Percentiles rank a stretch among this genome's conserved stretches.
phyloP scores from a whole-genome alignment of 2,888 invertebrate genomes.

The Orgyia antiqua region DNA sequence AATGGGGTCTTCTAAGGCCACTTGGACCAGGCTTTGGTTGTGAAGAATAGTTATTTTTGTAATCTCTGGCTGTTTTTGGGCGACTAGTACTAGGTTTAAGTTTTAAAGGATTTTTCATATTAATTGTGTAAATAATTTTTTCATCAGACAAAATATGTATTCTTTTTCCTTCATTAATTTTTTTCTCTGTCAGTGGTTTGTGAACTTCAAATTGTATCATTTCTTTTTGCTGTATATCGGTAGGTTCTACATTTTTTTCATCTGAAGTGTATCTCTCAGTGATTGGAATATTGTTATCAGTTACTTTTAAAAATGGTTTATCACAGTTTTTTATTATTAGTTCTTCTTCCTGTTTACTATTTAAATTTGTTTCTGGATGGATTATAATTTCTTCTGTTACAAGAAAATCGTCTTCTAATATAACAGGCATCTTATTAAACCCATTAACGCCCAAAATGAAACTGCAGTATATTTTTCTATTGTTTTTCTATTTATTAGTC shows the following conservation, averaged over 20 bases:
- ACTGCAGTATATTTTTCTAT: no score
- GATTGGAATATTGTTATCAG: constrained; percentile 5
- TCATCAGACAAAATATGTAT: constrained; percentile 9
- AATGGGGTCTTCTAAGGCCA: constrained; percentile 8
- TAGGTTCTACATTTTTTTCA: constrained; percentile 3
- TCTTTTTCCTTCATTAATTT: constrained; percentile 2
- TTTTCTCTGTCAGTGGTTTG: constrained; percentile 1
- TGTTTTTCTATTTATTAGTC: no score
- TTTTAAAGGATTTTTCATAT: constrained; percentile 7
- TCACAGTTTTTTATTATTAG: constrained; percentile 4
- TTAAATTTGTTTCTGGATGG: constrained; percentile 4
- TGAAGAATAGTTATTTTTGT: constrained; percentile 5
- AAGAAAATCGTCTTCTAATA: constrained; percentile 4
- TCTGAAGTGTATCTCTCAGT: constrained; percentile 3
- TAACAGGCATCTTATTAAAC: constrained; percentile 5
- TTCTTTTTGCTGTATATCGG: constrained; percentile 2
- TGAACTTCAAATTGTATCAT: constrained; percentile 2
- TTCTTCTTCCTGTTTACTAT: constrained; percentile 3
- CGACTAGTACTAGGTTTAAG: constrained; percentile 8
- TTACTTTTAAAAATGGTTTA: constrained; percentile 3
- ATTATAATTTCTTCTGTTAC: constrained; percentile 6
- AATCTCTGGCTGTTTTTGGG: constrained; percentile 4
- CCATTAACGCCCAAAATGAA: no score
- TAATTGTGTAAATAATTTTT: constrained; percentile 6
- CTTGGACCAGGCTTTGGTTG: constrained; percentile 9